Percentiles rank a stretch among this genome's conserved stretches.
Evolutionary conservation across 1,140 invertebrate genomes (phyloP).

Genomic region (Sminthurides bifidus): DNA sequence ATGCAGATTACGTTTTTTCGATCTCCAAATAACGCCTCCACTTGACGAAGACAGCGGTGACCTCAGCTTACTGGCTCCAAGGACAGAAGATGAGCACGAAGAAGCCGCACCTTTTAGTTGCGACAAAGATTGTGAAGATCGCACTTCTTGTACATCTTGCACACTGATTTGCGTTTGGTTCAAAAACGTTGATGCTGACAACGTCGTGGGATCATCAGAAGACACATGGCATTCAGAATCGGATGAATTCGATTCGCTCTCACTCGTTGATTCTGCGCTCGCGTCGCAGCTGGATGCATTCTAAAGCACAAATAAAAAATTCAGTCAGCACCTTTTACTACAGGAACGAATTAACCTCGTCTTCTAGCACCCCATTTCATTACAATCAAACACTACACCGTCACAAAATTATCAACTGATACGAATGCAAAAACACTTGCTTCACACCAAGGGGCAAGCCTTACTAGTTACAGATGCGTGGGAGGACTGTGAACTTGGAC

Average conservation of each 20-base stretch:
- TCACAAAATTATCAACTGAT: too few species aligned
- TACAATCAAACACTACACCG: too few species aligned
- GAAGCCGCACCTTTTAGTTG: constrained; percentile 4
- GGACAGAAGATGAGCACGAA: constrained; percentile 7
- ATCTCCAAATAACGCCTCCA: constrained; percentile 14
- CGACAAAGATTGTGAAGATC: constrained; percentile 3
- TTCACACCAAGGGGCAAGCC: too few species aligned
- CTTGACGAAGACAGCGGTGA: constrained; percentile 11
- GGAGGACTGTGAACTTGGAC: too few species aligned
- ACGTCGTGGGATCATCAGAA: constrained; percentile 30
- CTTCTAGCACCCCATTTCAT: too few species aligned
- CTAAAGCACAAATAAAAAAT: constrained; percentile 8
- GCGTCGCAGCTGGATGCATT: constrained; percentile 31
- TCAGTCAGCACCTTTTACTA: neutral
- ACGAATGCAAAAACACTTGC: too few species aligned
- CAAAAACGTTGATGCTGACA: constrained; percentile 24
- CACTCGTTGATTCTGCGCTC: constrained; percentile 28
- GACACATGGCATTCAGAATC: constrained; percentile 20
- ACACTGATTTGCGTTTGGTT: constrained; percentile 16
- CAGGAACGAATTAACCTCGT: too few species aligned
- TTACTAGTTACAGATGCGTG: too few species aligned
- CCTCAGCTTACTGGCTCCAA: constrained; percentile 2
- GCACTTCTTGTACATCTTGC: neutral
- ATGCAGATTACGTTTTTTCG: constrained; percentile 22
- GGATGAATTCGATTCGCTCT: constrained; percentile 21